These are phyloP conservation scores for Drosophila burlai DNA, from an alignment of 1,140 invertebrate genomes.

Conservation along the genomic window DNA sequence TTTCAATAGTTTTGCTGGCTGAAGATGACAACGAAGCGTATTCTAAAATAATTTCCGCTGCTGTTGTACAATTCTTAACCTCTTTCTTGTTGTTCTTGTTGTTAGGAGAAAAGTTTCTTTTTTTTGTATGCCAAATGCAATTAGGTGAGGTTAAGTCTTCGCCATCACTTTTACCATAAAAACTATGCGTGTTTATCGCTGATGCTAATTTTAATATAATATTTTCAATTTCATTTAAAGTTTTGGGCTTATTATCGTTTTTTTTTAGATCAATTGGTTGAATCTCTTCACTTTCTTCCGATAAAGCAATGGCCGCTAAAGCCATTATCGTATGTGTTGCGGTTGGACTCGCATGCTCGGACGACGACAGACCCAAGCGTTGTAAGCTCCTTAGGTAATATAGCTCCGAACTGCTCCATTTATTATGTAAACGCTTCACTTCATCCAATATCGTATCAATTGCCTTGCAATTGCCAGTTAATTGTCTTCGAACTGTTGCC, in stretches of 20 bases:
- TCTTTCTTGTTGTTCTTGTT: slow-evolving; percentile 4
- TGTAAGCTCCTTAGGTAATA: slow-evolving; percentile 67
- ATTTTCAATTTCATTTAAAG: slow-evolving; percentile 63
- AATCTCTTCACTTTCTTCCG: slow-evolving; percentile 42
- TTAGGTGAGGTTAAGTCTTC: slow-evolving; percentile 28
- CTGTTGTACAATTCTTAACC: slow-evolving; percentile 40
- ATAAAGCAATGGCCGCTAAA: slow-evolving; percentile 67
- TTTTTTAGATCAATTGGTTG: slow-evolving; percentile 8
- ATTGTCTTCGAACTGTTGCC: slow-evolving; percentile 45
- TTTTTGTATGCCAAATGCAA: slow-evolving; percentile 72
- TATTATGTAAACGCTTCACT: slow-evolving; percentile 54
- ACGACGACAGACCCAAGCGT: slow-evolving; percentile 48
- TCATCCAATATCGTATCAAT: slow-evolving; percentile 57
- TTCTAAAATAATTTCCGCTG: slow-evolving; percentile 76
- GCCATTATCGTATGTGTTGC: slow-evolving; percentile 68
- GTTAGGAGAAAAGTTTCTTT: background rate
- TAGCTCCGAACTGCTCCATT: slow-evolving; percentile 70
- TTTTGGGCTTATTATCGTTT: slow-evolving; percentile 18
- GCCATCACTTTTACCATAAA: slow-evolving; percentile 19
- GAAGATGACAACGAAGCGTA: slow-evolving; percentile 57
- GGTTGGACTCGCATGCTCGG: slow-evolving; percentile 13
- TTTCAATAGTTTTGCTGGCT: slow-evolving; percentile 16
- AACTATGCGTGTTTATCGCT: slow-evolving; percentile 11
- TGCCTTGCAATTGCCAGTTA: slow-evolving; percentile 36
- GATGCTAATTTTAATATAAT: slow-evolving; percentile 56